Conservation (phyloP, 2,113 vertebrate genomes). For the Alligator mississippiensis region DNA sequence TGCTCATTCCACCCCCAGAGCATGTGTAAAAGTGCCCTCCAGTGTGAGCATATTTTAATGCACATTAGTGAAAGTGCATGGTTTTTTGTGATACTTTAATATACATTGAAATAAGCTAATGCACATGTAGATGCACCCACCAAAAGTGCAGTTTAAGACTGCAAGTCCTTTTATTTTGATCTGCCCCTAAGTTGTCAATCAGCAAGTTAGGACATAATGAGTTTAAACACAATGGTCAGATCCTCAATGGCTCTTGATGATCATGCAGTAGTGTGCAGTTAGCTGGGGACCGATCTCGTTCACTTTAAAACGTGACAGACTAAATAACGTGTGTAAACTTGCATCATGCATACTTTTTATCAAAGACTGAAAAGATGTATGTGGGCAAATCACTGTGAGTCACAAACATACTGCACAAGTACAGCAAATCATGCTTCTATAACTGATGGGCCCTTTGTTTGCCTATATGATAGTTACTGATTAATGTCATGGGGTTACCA, state of each 20-base stretch:
- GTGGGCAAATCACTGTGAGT: neutral
- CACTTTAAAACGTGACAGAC: neutral
- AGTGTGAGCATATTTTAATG: too few relatives aligned
- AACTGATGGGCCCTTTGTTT: neutral
- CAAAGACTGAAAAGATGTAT: neutral
- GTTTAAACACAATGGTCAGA: neutral
- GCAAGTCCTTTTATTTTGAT: neutral
- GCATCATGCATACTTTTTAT: neutral
- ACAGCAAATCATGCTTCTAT: neutral
- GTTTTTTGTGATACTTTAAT: too few relatives aligned
- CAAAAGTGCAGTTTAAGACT: neutral
- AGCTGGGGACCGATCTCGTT: neutral
- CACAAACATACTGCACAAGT: accelerated
- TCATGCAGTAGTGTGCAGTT: neutral
- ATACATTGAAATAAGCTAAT: neutral
- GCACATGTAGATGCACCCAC: neutral
- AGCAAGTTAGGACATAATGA: neutral
- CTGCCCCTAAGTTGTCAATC: too few relatives aligned
- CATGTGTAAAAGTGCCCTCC: too few relatives aligned
- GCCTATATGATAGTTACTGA: neutral
- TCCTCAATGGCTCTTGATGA: neutral
- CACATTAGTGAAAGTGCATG: too few relatives aligned
- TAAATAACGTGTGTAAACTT: neutral
- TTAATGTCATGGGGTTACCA: neutral
- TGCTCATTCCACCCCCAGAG: too few relatives aligned